A percentile compares a stretch with the other conserved stretches of the same genome.
Evolutionary conservation across 2,888 invertebrate genomes (phyloP).

Genomic region (Sinentomon sp.): DNA sequence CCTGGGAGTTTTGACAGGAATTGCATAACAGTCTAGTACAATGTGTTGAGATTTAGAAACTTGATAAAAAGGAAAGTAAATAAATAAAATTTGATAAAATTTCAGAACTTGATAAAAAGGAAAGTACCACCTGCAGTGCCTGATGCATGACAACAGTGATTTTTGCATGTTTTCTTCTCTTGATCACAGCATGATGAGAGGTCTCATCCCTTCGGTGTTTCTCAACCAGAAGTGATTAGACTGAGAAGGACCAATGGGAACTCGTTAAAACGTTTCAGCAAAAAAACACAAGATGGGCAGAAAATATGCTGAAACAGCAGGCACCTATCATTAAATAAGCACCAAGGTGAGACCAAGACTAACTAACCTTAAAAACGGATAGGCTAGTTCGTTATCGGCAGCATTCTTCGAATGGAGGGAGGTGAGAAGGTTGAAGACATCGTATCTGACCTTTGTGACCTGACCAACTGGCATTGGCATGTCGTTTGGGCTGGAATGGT

Average conservation of each 20-base stretch:
- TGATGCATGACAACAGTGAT: too few species aligned
- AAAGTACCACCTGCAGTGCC: too few species aligned
- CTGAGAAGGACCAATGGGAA: too few species aligned
- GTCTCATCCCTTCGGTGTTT: not conserved
- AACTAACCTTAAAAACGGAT: constrained; percentile 31
- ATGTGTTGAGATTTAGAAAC: not conserved
- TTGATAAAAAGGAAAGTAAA: not conserved
- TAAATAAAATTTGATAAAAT: too few species aligned
- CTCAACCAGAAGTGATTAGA: too few species aligned
- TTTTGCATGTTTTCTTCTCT: not conserved
- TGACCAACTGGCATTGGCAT: constrained; percentile 37
- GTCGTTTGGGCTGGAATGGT: too few species aligned
- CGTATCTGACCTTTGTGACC: constrained; percentile 37
- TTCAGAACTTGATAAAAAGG: too few species aligned
- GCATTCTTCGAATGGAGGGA: constrained; percentile 34
- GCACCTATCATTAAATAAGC: not conserved
- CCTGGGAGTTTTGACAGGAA: not conserved
- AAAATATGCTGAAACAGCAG: too few species aligned
- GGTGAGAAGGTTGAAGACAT: constrained; percentile 38
- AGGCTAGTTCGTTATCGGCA: constrained; percentile 31
- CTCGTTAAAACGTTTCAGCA: too few species aligned
- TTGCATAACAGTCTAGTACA: not conserved
- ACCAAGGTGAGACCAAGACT: not conserved
- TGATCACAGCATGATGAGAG: not conserved
- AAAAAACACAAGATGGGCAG: too few species aligned